Evolutionary conservation across 2,113 vertebrate genomes (phyloP).

Genomic region (Hippopotamus amphibius): DNA sequence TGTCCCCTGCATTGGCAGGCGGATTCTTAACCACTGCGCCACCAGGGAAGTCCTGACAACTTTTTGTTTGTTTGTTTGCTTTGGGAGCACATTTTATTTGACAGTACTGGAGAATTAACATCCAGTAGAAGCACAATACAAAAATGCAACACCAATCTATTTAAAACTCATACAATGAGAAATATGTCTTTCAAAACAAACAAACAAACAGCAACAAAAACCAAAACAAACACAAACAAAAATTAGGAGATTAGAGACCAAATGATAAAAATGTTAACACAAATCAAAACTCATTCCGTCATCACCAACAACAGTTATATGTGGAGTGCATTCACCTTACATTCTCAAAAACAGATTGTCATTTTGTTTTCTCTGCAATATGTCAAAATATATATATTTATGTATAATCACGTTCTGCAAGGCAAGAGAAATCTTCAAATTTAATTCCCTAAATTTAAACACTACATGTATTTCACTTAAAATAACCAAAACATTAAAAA

Average conservation of each 20-base stretch:
- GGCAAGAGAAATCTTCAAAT: conserved; percentile 59
- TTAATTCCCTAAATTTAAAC: conserved; percentile 46
- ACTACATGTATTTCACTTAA: not conserved
- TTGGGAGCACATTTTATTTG: conserved; percentile 65
- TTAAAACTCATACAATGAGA: conserved; percentile 50
- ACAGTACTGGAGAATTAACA: conserved; percentile 38
- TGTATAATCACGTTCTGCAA: conserved; percentile 59
- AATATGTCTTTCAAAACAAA: conserved; percentile 36
- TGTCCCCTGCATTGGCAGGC: not conserved
- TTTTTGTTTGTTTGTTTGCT: not conserved
- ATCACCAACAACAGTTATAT: not conserved
- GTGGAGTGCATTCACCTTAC: conserved; percentile 19
- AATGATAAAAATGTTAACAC: conserved; percentile 4
- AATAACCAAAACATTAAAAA: conserved; percentile 57
- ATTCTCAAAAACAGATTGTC: conserved; percentile 18
- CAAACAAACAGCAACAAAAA: not conserved
- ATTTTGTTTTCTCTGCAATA: conserved; percentile 43
- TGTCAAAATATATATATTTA: not conserved
- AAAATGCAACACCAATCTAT: conserved; percentile 42
- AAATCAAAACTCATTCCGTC: conserved; percentile 29
- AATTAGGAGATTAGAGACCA: not conserved
- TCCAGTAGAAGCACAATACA: not conserved
- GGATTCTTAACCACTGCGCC: not conserved
- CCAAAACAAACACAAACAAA: not conserved
- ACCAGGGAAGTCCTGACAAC: not conserved